Conservation (phyloP, 2,797 vertebrate genomes). For the Cossypha dichroa region DNA sequence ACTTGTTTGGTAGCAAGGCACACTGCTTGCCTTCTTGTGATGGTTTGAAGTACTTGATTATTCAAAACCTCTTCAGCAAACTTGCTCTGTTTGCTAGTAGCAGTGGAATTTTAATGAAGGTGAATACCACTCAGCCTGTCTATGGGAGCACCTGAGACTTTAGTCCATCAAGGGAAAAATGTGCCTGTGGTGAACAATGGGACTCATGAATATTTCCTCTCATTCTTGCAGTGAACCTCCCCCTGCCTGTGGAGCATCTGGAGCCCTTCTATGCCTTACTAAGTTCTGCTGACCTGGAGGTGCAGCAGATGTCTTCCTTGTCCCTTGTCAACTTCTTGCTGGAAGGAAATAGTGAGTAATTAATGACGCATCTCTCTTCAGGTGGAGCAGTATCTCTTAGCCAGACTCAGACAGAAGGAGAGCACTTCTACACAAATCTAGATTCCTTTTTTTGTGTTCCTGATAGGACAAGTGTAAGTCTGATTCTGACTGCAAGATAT, state of each 20-base stretch:
- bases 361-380: neutral
- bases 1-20: neutral
- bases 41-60: neutral
- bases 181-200: neutral
- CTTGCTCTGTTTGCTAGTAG: neutral
- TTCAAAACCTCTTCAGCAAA: neutral
- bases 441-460: neutral
- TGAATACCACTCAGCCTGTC: neutral
- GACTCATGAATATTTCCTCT: neutral
- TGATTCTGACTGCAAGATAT: neutral
- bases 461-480: neutral
- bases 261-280: conserved; percentile 76
- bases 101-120: neutral
- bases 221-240: conserved; percentile 68
- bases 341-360: conserved; percentile 79
- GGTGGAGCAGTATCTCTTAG: neutral
- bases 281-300: conserved; percentile 77
- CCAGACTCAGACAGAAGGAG: neutral
- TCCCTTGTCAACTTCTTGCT: conserved; percentile 81
- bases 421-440: neutral
- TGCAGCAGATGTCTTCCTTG: conserved; percentile 79
- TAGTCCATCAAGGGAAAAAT: neutral
- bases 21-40: neutral
- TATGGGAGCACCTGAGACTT: neutral
- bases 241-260: conserved; percentile 75